A percentile compares a stretch with the other conserved stretches of the same genome.
phyloP scores from a whole-genome alignment of 2,113 vertebrate species.

The Carollia perspicillata region DNA sequence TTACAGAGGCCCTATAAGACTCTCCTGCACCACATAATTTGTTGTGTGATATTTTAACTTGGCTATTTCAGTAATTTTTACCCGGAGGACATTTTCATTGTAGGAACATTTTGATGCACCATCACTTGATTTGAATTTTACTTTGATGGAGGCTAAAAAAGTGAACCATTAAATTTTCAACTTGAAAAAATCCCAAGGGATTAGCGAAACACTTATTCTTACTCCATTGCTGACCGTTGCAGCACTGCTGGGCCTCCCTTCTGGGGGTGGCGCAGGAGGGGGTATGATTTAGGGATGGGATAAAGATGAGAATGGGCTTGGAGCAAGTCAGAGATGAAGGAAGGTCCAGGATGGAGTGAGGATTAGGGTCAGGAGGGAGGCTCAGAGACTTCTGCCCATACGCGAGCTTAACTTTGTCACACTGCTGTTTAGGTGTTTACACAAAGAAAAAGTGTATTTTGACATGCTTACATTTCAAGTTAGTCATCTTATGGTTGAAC shows the following conservation, averaged over 20 bases:
- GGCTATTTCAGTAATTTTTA: conserved; percentile 22
- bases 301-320: background rate
- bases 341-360: background rate
- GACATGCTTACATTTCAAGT: background rate
- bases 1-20: background rate
- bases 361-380: background rate
- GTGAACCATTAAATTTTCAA: background rate
- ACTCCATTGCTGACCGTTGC: background rate
- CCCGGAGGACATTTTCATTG: background rate
- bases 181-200: background rate
- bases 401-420: background rate
- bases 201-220: background rate
- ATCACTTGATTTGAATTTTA: conserved; percentile 3
- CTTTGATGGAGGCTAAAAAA: background rate
- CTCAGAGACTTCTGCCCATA: background rate
- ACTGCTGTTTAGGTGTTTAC: background rate
- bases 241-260: background rate
- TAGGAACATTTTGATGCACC: background rate
- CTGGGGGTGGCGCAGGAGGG: rapidly evolving
- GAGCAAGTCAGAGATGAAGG: background rate
- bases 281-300: background rate
- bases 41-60: background rate
- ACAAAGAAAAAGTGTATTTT: background rate
- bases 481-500: background rate
- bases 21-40: background rate